Conservation (phyloP, 2,888 invertebrate species). For the Chaitophorus viminalis region DNA sequence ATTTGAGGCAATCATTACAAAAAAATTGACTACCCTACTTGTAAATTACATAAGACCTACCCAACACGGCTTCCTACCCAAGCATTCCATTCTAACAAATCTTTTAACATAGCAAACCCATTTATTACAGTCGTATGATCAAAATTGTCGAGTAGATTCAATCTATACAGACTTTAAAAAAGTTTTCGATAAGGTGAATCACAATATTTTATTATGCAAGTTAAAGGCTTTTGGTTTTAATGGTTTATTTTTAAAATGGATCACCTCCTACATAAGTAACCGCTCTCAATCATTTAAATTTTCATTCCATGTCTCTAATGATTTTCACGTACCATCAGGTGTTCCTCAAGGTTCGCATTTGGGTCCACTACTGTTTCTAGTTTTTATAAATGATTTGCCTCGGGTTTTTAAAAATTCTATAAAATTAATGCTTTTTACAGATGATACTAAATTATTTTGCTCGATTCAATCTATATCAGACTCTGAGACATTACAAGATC, state of each 20-base stretch:
- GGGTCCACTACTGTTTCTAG: slow-evolving; percentile 58
- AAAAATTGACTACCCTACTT: not conserved
- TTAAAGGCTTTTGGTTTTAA: slow-evolving; percentile 6
- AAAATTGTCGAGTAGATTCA: not conserved
- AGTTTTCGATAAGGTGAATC: not conserved
- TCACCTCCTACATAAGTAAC: not conserved
- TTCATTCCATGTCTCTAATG: not conserved
- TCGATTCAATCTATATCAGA: too few species aligned
- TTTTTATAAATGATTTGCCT: slow-evolving; percentile 24
- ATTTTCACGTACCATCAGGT: not conserved
- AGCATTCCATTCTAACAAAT: slow-evolving; percentile 16
- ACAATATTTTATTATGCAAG: slow-evolving; percentile 2
- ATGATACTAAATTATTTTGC: too few species aligned
- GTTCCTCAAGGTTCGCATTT: not conserved
- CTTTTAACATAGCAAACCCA: not conserved
- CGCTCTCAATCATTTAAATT: not conserved
- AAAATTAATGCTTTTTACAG: not conserved
- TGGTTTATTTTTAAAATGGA: slow-evolving; percentile 12
- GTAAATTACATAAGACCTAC: not conserved
- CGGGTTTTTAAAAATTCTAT: too few species aligned
- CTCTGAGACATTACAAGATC: too few species aligned
- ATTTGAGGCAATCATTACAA: slow-evolving; percentile 10
- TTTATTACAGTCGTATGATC: slow-evolving; percentile 14
- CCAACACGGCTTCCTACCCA: not conserved
- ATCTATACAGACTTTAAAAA: not conserved